Base-by-base conservation (phyloP, 1,140 invertebrate genomes). In the Drosophila busckii region DNA sequence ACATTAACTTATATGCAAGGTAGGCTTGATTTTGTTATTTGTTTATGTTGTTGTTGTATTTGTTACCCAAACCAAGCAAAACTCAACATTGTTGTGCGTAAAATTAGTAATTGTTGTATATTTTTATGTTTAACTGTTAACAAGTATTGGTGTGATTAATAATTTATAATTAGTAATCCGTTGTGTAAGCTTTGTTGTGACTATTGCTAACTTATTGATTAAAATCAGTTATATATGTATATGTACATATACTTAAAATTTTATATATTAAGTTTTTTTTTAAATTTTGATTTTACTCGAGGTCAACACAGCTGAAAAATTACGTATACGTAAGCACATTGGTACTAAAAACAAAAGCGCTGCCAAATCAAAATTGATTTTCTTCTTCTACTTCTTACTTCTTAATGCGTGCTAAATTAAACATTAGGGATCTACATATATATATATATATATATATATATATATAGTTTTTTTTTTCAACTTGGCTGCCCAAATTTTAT, bases 241-340 rank as follows among this genome's bases (percentile, higher is more conserved):
- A 59, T 19, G 48, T 52, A 15, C 10, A 3, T 42, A 15, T 28
- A 41, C 10, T 34, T 8, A 23, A 44, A 17, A 29, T 26, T 6
- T 23, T 28, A 15, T 15, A n/a, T n/a, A n/a, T 13, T 34, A 7
- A 28, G 34, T 26, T 28, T 35, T 37, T 35, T n/a, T 22, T 25
- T 20, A 12, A 9, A 12, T 9, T 10, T 35, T 26, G 6, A 29
- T 31, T 52, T 32, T 25, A 13, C 6, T n/a, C 2, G 40, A 45
- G n/a, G 26, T n/a, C n/a, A n/a, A n/a, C n/a, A 35, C 25, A 53
- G 67, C 29, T 44, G 48, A 45, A 65, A 29, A 60, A 53, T 60
- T 60, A 70, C 68, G 73, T 41, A 80, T 73, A 80, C 73, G 63
- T 73, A 71, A 80, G 75, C 73, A 68, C 68, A 78, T 35, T 61